A percentile compares a stretch with the other conserved stretches of the same genome.
Conservation (phyloP, 2,888 invertebrate species). For the Brachyptera putata region DNA sequence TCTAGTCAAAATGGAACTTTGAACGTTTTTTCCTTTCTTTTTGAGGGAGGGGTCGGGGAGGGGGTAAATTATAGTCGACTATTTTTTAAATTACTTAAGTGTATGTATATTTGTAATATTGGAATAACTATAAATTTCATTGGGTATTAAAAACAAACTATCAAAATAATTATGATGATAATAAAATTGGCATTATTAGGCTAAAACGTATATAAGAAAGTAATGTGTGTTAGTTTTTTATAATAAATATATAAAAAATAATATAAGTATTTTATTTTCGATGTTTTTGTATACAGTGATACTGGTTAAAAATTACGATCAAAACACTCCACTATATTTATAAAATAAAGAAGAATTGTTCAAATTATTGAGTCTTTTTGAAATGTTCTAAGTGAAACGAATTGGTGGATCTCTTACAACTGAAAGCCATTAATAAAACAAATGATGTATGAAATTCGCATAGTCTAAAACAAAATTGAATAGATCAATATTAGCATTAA, state of each 20-base stretch:
- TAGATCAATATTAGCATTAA: constrained; percentile 15
- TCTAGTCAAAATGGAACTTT: constrained; percentile 11
- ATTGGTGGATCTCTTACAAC: neutral
- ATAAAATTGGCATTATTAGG: constrained; percentile 20
- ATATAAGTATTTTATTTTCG: constrained; percentile 20
- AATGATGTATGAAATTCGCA: neutral
- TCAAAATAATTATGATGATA: constrained; percentile 17
- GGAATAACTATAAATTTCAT: constrained; percentile 17
- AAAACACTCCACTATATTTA: constrained; percentile 22
- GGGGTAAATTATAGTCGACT: neutral
- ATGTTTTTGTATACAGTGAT: constrained; percentile 18
- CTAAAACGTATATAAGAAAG: constrained; percentile 16
- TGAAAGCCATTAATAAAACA: neutral
- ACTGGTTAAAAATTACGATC: constrained; percentile 20
- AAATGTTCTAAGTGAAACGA: no score
- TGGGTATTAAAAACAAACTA: constrained; percentile 19
- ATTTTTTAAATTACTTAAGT: constrained; percentile 8
- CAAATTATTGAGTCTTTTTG: no score
- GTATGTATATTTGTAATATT: constrained; percentile 17
- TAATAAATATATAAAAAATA: constrained; percentile 21
- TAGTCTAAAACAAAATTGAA: neutral
- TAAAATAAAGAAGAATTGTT: neutral
- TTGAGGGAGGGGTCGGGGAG: neutral
- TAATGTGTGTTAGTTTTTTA: constrained; percentile 21
- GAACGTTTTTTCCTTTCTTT: neutral